Evolutionary conservation across 2,888 invertebrate species (phyloP).

Genomic region (Rhingia campestris): DNA sequence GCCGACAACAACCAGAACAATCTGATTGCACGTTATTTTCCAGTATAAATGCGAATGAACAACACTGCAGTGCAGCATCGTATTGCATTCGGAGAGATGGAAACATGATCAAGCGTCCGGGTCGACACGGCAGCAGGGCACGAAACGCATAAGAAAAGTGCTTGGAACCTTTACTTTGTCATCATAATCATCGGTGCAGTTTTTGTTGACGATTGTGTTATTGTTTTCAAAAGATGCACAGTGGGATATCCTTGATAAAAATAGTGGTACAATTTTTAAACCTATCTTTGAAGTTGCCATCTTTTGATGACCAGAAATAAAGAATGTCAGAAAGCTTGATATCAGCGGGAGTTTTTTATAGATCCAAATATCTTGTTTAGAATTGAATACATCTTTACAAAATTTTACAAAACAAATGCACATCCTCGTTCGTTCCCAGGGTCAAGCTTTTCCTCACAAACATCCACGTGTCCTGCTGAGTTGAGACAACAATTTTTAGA

Average conservation of each 20-base stretch:
- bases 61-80: conserved; percentile 17
- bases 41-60: background rate
- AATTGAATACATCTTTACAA: too few relatives aligned
- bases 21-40: background rate
- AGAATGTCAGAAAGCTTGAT: too few relatives aligned
- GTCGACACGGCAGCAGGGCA: conserved; percentile 7
- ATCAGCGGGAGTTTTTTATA: too few relatives aligned
- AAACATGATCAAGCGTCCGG: conserved; percentile 37
- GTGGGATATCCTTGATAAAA: background rate
- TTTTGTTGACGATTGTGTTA: conserved; percentile 15
- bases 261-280: background rate
- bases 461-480: too few relatives aligned
- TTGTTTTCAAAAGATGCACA: conserved; percentile 33
- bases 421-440: too few relatives aligned
- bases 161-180: conserved; percentile 29
- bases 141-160: conserved; percentile 21
- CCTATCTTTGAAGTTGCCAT: too few relatives aligned
- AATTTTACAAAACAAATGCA: too few relatives aligned
- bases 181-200: conserved; percentile 11
- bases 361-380: too few relatives aligned
- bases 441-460: too few relatives aligned
- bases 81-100: conserved; percentile 47
- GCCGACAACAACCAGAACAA: conserved; percentile 25
- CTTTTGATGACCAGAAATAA: too few relatives aligned
- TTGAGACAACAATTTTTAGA: too few relatives aligned